Base-by-base conservation (phyloP, 2,797 vertebrate genomes). In the Argya squamiceps region DNA sequence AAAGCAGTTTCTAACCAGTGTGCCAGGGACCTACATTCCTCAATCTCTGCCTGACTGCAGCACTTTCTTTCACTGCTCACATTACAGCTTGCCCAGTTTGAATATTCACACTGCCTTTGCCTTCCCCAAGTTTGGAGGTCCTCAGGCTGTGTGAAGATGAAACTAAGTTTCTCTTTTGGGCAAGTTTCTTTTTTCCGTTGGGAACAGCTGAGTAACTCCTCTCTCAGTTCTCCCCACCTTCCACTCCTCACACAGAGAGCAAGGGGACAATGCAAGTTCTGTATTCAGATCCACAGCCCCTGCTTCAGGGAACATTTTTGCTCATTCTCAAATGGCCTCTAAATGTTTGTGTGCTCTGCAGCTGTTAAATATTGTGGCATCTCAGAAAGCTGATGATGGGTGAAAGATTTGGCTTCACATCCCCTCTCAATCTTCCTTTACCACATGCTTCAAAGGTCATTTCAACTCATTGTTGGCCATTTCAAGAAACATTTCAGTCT, bases 11-110 rank as follows among this genome's bases (percentile, higher is more conserved):
- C 74, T 78, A 96, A 84, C 36, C 49, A 50, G 43, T 43, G 47
- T 95, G 92, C 88, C 89, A 94, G 44, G 86, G 77, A 77, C 68
- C 34, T 84, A 53, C 73, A 91, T 92, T 95, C 88, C 77, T 92
- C 60, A 62, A 73, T 58, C 87, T 78, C 41, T 93, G 79, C 62
- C 77, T 92, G 88, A 59, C 77, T 62, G 88, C 70, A 92, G 85
- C 71, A 50, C 70, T 95, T 93, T 85, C 60, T 87, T 96, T 84
- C 82, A 80, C 62, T 41, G 43, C 80, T 95, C 74, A 64, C 74
- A 76, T 86, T 92, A 92, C 89, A 96, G 62, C 36, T 73, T 94
- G 62, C 19, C 21, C 7, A 1, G 18, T 84, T 80, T 46, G 67
- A 78, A 65, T 62, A 89, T 39, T 81, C 88, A 37, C 52, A n/a